Conservation (phyloP, 2,888 invertebrate species). For the Encarsia formosa region DNA sequence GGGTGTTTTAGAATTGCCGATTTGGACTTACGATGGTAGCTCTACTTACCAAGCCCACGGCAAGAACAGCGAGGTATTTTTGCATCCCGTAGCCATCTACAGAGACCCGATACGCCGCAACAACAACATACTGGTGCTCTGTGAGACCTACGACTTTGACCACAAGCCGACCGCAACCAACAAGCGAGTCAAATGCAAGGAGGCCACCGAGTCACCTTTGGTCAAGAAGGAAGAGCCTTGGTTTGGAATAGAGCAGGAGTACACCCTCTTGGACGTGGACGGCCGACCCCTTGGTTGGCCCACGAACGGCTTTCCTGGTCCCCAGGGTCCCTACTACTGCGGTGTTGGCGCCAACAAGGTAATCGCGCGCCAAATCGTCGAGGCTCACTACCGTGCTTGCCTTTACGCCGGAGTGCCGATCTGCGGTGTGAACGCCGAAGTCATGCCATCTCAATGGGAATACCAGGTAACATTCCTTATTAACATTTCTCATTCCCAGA, state of each 20-base stretch:
- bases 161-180: constrained; percentile 79
- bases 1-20: constrained; percentile 73
- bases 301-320: constrained; percentile 86
- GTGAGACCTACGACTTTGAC: constrained; percentile 83
- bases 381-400: constrained; percentile 93
- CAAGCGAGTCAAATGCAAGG: constrained; percentile 67
- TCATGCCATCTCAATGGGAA: constrained; percentile 86
- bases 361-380: constrained; percentile 92
- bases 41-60: constrained; percentile 88
- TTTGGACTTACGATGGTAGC: constrained; percentile 94
- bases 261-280: constrained; percentile 82
- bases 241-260: constrained; percentile 94
- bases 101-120: constrained; percentile 90
- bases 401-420: constrained; percentile 92
- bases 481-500: too few species aligned
- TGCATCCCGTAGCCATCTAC: constrained; percentile 89
- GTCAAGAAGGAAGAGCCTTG: constrained; percentile 74
- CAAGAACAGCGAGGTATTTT: constrained; percentile 83
- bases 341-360: constrained; percentile 90
- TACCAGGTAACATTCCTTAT: constrained; percentile 36
- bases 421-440: constrained; percentile 94
- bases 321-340: constrained; percentile 97
- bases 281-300: constrained; percentile 90
- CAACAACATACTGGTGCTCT: constrained; percentile 85
- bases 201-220: constrained; percentile 63